These are phyloP conservation scores for Andrena cerasifolii DNA, from an alignment of 1,140 invertebrate genomes.

Conservation along the genomic window DNA sequence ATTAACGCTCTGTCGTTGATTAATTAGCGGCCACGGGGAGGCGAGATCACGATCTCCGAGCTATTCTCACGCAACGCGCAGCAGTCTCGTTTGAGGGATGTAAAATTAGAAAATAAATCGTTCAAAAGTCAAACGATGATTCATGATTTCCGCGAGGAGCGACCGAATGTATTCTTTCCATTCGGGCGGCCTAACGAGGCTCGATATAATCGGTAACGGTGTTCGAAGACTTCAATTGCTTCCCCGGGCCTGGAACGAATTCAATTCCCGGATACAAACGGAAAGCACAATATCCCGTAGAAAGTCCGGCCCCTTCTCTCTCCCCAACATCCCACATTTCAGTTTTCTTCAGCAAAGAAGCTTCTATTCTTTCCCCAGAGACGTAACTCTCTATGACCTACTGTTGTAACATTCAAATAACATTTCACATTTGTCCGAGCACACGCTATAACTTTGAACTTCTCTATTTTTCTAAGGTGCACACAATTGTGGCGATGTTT, in stretches of 20 bases:
- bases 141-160: neutral
- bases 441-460: neutral
- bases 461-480: neutral
- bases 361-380: constrained; percentile 25
- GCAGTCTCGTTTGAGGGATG: neutral
- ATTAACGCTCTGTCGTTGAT: constrained; percentile 38
- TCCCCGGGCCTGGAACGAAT: too few species aligned
- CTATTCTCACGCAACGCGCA: constrained; percentile 20
- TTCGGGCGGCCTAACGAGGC: neutral
- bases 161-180: neutral
- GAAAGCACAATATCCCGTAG: constrained; percentile 20
- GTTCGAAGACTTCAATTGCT: too few species aligned
- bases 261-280: neutral
- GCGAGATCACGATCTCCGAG: neutral
- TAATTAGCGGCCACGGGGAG: constrained; percentile 15
- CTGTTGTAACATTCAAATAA: constrained; percentile 35
- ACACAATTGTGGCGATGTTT: neutral
- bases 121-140: neutral
- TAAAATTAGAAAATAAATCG: neutral
- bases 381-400: constrained; percentile 50
- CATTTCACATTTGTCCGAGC: constrained; percentile 37
- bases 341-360: neutral
- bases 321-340: constrained; percentile 21
- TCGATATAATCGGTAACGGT: too few species aligned
- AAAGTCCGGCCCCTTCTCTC: constrained; percentile 14